Percentiles rank a stretch among this genome's conserved stretches.
Conservation (phyloP, 2,113 vertebrate genomes). For the Gymnobelideus leadbeateri region DNA sequence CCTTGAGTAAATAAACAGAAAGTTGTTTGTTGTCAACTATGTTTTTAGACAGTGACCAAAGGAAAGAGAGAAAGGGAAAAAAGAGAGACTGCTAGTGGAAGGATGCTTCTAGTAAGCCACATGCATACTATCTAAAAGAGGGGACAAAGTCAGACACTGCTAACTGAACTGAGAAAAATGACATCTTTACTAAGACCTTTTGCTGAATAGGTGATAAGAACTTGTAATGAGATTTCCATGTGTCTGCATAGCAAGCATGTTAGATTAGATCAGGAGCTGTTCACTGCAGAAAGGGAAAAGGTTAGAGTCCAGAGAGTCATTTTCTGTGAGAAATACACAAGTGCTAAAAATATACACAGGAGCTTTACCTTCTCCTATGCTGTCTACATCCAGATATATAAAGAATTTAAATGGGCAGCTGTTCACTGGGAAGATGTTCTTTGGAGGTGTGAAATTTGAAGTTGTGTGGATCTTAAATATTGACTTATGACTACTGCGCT, state of each 20-base stretch:
- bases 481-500: not conserved
- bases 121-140: constrained; percentile 7
- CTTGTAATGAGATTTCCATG: constrained; percentile 71
- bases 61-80: constrained; percentile 33
- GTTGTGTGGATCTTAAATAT: not conserved
- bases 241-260: constrained; percentile 57
- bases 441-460: not conserved
- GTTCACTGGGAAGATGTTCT: not conserved
- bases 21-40: constrained; percentile 75
- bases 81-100: constrained; percentile 57
- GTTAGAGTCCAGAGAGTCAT: not conserved
- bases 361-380: constrained; percentile 27
- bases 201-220: constrained; percentile 77
- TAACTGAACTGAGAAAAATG: constrained; percentile 80
- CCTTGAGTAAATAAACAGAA: constrained; percentile 83
- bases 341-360: not conserved
- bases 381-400: not conserved
- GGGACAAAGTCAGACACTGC: constrained; percentile 59
- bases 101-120: constrained; percentile 74
- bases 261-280: constrained; percentile 46
- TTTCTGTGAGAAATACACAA: not conserved
- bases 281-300: constrained; percentile 22
- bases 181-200: constrained; percentile 77
- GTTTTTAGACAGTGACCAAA: constrained; percentile 57
- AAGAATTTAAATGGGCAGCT: constrained; percentile 29